Base-by-base conservation (phyloP, 2,113 vertebrate genomes). In the Forbesichthys papilliferus region DNA sequence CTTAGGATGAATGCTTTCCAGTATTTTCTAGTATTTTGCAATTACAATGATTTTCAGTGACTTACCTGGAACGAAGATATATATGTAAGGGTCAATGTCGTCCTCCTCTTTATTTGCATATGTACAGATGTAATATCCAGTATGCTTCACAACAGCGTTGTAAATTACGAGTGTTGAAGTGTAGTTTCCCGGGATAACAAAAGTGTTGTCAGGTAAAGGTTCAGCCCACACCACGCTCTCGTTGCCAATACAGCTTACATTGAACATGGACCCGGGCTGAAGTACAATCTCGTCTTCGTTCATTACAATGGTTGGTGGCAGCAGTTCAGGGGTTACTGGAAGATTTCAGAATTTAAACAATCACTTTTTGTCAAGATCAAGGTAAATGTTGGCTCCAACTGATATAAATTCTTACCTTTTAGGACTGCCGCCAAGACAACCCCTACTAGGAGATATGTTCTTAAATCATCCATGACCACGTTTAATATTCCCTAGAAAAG, bases 31-130 rank as follows among this genome's bases (percentile, higher is more conserved):
- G 4, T 42, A 42, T 42, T 42, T 42, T 42, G 36, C 36, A 6
- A 42, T 2, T 18, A 55, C 3, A 61, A 2, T 1, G 4, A 58
- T 16, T 57, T 20, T 47, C 4, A 42, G 7, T 42, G 5, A 55
- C 33, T 77, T 81, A 97, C 98, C 98, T 91, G 94, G 93, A 42
- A 99, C 96, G 4, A 93, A 98, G 66, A 99, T 79, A 66, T 98
- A 99, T 46, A 98, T 93, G 1, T 86, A 89, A 0, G 91, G 88
- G 47, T 93, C 93, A 20, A 88, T 84, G 0, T 93, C 84, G 73
- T 90, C 54, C 11, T 56, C 55, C 0, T 78, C 72, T 9, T 3
- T 18, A 14, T 0, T 47, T 54, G 80, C 68, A 16, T 97, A 94
- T 11, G 84, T 90, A 71, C 98, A 99, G 20, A 85, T 90, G 77